phyloP scores from a whole-genome alignment of 2,888 invertebrate species.

The Perithous albicinctus region DNA sequence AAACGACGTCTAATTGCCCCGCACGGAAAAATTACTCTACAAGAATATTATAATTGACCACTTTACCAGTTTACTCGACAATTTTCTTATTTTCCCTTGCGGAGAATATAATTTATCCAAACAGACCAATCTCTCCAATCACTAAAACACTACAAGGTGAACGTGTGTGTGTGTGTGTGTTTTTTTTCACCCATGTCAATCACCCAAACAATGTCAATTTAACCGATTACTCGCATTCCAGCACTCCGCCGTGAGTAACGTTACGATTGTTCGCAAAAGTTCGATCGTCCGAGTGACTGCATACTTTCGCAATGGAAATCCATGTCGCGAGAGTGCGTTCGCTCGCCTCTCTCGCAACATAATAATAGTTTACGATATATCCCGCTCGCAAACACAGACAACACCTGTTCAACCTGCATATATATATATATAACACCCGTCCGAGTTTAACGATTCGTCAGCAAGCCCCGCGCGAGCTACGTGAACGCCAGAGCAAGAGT shows the following conservation, averaged over 20 bases:
- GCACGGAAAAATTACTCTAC: too few relatives aligned
- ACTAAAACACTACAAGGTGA: too few relatives aligned
- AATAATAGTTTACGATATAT: conserved; percentile 43
- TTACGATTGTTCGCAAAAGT: background rate
- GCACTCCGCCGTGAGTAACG: background rate
- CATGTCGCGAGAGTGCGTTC: conserved; percentile 24
- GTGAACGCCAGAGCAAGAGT: background rate
- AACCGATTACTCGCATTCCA: conserved; percentile 4
- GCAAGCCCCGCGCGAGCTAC: background rate
- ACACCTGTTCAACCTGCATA: conserved; percentile 3
- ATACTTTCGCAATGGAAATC: conserved; percentile 43
- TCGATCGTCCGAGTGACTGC: conserved; percentile 1
- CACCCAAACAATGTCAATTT: conserved; percentile 7
- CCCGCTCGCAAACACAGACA: background rate
- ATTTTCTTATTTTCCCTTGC: too few relatives aligned
- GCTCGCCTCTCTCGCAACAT: conserved; percentile 7
- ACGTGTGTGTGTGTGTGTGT: background rate
- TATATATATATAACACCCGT: background rate
- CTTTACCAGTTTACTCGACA: too few relatives aligned
- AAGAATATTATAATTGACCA: too few relatives aligned
- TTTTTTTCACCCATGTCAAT: background rate
- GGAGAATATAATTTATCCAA: too few relatives aligned
- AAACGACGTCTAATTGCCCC: too few relatives aligned
- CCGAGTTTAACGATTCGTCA: conserved; percentile 18
- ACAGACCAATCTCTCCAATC: too few relatives aligned